Evolutionary conservation across 1,140 invertebrate genomes (phyloP), one percentile per base, ranked within the genome.

Genomic region (Drosophila kurseongensis): DNA sequence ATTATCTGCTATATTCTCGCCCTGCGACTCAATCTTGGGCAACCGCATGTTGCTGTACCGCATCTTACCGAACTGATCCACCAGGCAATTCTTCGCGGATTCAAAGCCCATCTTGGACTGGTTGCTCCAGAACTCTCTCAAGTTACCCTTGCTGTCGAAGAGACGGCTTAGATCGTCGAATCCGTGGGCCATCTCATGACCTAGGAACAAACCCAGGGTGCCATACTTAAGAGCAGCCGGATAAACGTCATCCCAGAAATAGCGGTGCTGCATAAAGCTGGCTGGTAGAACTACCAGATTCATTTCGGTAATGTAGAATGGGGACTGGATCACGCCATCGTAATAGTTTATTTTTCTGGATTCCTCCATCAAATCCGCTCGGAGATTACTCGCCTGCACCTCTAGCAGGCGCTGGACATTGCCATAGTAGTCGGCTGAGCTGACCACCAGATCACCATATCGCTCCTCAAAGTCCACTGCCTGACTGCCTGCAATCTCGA

Each of bases 211-310:
- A 0, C 98, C 98, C 94, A 99, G 98, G 0, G 97, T 98, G 6
- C 98, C 98, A 91, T 97, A 99, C 92, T 99, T 99, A 0, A 99
- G 94, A 14, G 97, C 97, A 73, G 95, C 95, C 0, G 98, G 97
- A 92, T 97, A 98, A 27, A 71, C 74, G 48, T 95, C 94, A 40
- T 96, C 95, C 83, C 98, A 97, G 91, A 98, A 98, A 91, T 99
- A 99, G 0, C 98, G 98, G 65, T 96, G 95, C 84, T 99, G 98
- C 4, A 99, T 94, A 60, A 99, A 99, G 6, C 97, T 98, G 41
- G 98, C 98, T 0, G 98, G 98, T 81, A 99, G 98, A 0, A 98
- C 97, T 75, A 98, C 98, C 85, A 98, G 96, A 93, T 99, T 99
- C 86, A 97, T 97, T 2, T 98, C 98, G 1, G 98, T 97, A 1